Evolutionary conservation across 2,113 vertebrate genomes (phyloP), one percentile per base, ranked within the genome.

Genomic region (Mastomys coucha): DNA sequence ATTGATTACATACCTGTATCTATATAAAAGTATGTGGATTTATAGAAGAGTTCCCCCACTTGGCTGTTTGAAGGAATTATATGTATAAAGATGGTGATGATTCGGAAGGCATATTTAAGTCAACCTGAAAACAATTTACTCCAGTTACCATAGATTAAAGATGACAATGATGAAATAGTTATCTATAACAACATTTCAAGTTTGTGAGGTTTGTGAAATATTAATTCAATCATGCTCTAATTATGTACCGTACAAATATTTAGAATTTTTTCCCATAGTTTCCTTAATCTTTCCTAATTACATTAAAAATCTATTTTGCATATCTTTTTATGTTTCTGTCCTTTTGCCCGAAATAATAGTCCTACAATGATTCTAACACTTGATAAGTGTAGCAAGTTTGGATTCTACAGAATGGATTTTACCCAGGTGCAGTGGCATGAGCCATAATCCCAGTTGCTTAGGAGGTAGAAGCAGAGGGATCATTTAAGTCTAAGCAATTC

Each of bases 211-310:
- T 89, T 51, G 67, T 67, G 89, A 96, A 87, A 91, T 60, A 63
- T 94, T 91, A 87, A 69, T 11, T 89, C 33, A 24, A 10, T 0
- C 7, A 12, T 67, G 56, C 19, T 73, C 58, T 88, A 82, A 63
- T 39, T 80, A 49, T 56, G 67, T 73, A 39, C 24, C 39, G 51
- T 42, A 80, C 39, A 92, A 76, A 60, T 88, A 14, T 45, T 85
- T 84, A 42, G 7, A 53, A 73, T 81, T 58, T 92, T 80, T 95
- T 60, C 63, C 91, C 80, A 72, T 19, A 89, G 39, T 81, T 31
- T 58, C 60, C 60, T 93, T 95, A 91, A 82, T 94, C 39, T 96
- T 97, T 95, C 51, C 51, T 77, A 88, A 39, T 75, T 78, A 16
- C 1, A 91, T 51, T 78, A 80, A 42, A 39, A 80, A 65, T 78